Percentiles rank a stretch among this genome's conserved stretches.
phyloP scores from a whole-genome alignment of 1,140 invertebrate species.

The Drosophila insularis region DNA sequence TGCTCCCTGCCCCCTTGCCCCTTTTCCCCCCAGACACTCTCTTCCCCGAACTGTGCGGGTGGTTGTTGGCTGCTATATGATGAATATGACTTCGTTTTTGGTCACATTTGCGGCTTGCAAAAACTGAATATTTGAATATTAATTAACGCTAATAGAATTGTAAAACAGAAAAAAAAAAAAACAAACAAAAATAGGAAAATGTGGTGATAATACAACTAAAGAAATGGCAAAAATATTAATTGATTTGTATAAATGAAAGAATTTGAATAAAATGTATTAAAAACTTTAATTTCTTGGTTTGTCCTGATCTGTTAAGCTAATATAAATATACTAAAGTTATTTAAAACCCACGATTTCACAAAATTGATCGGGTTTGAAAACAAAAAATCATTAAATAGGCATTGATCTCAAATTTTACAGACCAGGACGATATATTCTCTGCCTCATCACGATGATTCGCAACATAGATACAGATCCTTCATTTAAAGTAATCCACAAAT shows the following conservation, averaged over 20 bases:
- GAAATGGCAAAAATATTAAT: background rate
- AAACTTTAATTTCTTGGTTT: no score
- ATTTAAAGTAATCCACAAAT: no score
- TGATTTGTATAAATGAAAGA: background rate
- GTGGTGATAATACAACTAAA: background rate
- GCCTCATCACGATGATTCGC: no score
- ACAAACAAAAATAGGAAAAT: background rate
- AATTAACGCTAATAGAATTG: conserved; percentile 78
- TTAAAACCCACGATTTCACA: no score
- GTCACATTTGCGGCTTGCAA: conserved; percentile 62
- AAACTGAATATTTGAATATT: conserved; percentile 63
- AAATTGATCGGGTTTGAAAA: no score
- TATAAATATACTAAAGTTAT: no score
- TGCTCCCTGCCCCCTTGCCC: background rate
- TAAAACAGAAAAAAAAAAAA: conserved; percentile 33
- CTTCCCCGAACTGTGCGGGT: background rate
- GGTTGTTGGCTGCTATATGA: conserved; percentile 11
- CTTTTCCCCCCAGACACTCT: background rate
- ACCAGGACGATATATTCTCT: no score
- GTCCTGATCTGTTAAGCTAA: no score
- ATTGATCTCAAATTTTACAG: no score
- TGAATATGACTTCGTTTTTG: conserved; percentile 35
- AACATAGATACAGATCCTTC: no score
- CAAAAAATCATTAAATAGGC: no score
- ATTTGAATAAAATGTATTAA: no score